Base-by-base conservation (phyloP, 2,888 invertebrate genomes). In the Cheilosia grossa region DNA sequence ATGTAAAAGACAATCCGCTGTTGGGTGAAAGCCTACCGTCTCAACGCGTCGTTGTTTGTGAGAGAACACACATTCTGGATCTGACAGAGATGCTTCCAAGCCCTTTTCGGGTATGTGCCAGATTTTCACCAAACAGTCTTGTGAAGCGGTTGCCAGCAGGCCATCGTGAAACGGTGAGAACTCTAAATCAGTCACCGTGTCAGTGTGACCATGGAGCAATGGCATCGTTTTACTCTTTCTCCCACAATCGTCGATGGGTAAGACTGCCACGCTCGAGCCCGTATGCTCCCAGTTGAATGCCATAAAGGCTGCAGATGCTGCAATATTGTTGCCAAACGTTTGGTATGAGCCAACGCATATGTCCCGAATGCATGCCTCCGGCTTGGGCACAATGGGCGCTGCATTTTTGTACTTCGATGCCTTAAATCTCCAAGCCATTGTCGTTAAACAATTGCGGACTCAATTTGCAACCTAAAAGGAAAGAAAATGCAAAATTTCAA, bases 381-480 rank as follows among this genome's bases (percentile, higher is more conserved):
- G 97, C 91, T 98, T 98, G 47, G 98, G 98, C 90, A 98, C 96
- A 90, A 98, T 98, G 53, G 98, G 98, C 88, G 97, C 96, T 87
- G 98, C 98, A 95, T 99, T 99, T 94, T 98, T 99, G 93, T 97
- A 99, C 93, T 99, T 99, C 87, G 98, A 98, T 91, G 98, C 97
- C 94, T 98, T 98, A 93, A 98, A 98, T 93, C 98, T 94, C 97
- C 97, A 97, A 92, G 97, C 97, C 97, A 97, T 97, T 54, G 33
- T 88, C 63, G 67, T 53, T 59, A 30, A 54, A 7, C 15, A 51
- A 9, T 33, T 17, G n/a, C 5, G 15, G n/a, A 19, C 5, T 64
- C 24, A 75, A 61, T 72, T 27, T 61, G 44, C 47, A 69, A 70
- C 47, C 83, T 85, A 19, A 17, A 85, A 49, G 40, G 4, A 24